Base-by-base conservation (phyloP, 2,113 vertebrate genomes). In the Eulemur macaco region DNA sequence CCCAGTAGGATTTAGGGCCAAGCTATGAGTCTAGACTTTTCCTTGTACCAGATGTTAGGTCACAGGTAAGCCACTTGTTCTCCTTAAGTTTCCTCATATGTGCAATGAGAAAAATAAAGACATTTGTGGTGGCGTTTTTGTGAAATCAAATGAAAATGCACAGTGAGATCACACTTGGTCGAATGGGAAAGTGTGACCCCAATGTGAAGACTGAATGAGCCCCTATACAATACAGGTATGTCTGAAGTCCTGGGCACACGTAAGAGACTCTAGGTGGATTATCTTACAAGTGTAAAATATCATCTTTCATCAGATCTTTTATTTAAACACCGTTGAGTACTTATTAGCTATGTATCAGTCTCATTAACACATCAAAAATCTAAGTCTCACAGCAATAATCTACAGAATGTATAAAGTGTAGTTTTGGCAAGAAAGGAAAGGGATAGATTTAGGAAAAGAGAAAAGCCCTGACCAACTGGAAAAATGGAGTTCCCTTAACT, bases 351-450 rank as follows among this genome's bases (percentile, higher is more conserved):
- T 56, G 60, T 87, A 74, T 84, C 31, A 74, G 17, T 86, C 58
- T 94, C 60, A 88, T 92, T 64, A 94, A 78, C 74, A 80, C 29
- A 78, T 74, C 68, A 86, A 96, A 96, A 74, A 45, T 94, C 63
- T 39, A 80, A 85, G 29, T 73, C 81, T 92, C 56, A 63, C 31
- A 54, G 4, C 39, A 71, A 90, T 84, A 89, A 91, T 74, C 81
- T 86, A 52, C 68, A 23, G 21, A 74, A 63, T 69, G 47, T 25
- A 54, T 45, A 56, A 76, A 80, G 31, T 50, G 11, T 91, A 52
- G n/a, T 47, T 83, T 37, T 47, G 58, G 54, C 12, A 50, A 83
- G 39, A 60, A 74, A 29, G 2, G 45, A 76, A 87, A 88, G 47
- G 11, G 8, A 2, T 50, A 64, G 63, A 68, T 63, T 76, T 68